These are phyloP conservation scores for Miniopterus natalensis DNA, from an alignment of 2,113 vertebrate species.

Conservation along the genomic window DNA sequence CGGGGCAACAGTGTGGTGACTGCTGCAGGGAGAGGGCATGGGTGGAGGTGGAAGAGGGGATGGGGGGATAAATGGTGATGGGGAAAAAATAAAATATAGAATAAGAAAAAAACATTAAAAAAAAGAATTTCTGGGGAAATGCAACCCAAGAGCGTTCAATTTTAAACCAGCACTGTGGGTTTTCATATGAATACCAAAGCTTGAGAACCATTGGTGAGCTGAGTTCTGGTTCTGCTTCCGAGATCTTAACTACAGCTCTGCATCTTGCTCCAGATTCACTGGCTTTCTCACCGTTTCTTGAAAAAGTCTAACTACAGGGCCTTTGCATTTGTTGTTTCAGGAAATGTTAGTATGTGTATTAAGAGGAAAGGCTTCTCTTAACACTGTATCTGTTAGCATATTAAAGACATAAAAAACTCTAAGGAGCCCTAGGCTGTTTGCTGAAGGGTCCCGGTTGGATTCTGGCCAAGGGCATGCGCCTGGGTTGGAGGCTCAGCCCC, in stretches of 20 bases:
- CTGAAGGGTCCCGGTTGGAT: too few species aligned
- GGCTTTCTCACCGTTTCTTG: slow-evolving; percentile 7
- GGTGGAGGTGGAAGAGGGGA: not conserved
- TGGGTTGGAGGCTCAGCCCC: too few species aligned
- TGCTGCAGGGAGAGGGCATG: not conserved
- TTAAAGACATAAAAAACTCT: slow-evolving; percentile 26
- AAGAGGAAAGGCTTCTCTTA: not conserved
- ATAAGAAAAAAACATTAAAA: not conserved
- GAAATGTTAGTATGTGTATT: slow-evolving; percentile 41
- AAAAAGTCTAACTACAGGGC: slow-evolving; percentile 4
- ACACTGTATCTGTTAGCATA: not conserved
- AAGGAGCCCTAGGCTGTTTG: not conserved
- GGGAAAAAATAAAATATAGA: not conserved
- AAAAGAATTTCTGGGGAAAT: slow-evolving; percentile 1
- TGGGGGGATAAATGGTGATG: not conserved
- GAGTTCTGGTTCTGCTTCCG: not conserved
- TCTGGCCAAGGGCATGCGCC: too few species aligned
- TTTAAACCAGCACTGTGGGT: slow-evolving; percentile 5
- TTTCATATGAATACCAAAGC: slow-evolving; percentile 52
- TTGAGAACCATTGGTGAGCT: slow-evolving; percentile 35
- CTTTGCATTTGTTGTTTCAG: slow-evolving; percentile 43
- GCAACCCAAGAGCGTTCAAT: not conserved
- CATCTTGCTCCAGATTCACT: not conserved
- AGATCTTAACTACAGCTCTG: slow-evolving; percentile 12
- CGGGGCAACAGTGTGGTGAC: not conserved